Evolutionary conservation across 2,113 vertebrate species (phyloP), one percentile per base, ranked within the genome.

Genomic region (Psilopsiagon aymara): DNA sequence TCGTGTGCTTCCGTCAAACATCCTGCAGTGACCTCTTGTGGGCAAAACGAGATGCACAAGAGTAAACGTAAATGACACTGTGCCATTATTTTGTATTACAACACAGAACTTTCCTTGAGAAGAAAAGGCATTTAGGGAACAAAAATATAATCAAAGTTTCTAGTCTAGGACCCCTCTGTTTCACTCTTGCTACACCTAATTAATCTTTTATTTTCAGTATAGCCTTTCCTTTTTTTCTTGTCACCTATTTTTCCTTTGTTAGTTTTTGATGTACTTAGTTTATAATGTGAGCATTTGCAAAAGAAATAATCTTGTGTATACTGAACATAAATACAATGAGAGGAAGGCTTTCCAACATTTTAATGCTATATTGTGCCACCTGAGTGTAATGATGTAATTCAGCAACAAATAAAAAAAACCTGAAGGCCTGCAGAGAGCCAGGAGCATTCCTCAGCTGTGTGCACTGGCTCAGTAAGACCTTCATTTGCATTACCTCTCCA

Each of bases 1-100:
- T 1, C 3, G 3, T 8, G 64, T 33, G 17, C 57, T 49, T 19
- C 15, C 60, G 52, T 12, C 73, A 33, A 60, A 6, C 17, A 73
- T 69, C 51, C 52, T 84, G 57, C 88, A 91, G 83, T 88, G 95
- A 49, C 95, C 96, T 92, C 97, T 88, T 28, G 93, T 93, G 97
- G 95, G 18, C 68, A 88, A 75, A 66, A n/a, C 33, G 14, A n/a
- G 23, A 70, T 25, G 31, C 14, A 64, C 35, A 29, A 6, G 29
- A 43, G 2, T 13, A 44, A 21, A 11, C 10, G 10, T 2, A 19
- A 70, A 10, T 1, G 6, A 13, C 25, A 9, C 27, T 0, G 6
- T 1, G 8, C 13, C 9, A 3, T 13, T 2, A 24, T 73, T 60
- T 5, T 13, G 3, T 52, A 19, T 21, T 12, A 14, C 9, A 66